Evolutionary conservation across 2,888 invertebrate species (phyloP).

Genomic region (Cheilosia impressa): DNA sequence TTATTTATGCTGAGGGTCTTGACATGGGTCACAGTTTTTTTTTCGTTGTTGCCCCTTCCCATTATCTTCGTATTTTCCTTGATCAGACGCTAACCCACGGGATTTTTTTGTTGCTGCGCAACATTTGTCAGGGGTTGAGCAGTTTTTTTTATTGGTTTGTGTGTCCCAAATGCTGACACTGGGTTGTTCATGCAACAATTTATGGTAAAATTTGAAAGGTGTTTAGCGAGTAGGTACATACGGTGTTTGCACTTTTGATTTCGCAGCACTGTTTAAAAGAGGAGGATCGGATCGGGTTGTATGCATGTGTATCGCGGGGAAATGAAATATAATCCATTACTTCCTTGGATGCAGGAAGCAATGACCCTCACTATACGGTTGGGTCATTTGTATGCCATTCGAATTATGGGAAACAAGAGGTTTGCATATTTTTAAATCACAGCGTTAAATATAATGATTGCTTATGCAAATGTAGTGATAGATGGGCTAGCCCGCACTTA

Average conservation of each 20-base stretch:
- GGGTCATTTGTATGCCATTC: constrained; percentile 53
- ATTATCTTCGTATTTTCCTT: constrained; percentile 58
- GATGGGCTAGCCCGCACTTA: constrained; percentile 59
- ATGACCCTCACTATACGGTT: constrained; percentile 34
- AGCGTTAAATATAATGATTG: constrained; percentile 16
- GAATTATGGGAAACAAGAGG: constrained; percentile 45
- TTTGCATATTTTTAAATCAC: constrained; percentile 2
- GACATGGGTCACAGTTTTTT: constrained; percentile 73
- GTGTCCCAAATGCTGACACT: constrained; percentile 54
- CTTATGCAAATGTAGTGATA: constrained; percentile 60
- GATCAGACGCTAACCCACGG: constrained; percentile 60
- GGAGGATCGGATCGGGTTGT: constrained; percentile 42
- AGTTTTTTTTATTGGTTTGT: constrained; percentile 33
- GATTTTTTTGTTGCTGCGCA: constrained; percentile 13
- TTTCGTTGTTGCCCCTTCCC: constrained; percentile 21
- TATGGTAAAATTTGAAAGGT: constrained; percentile 64
- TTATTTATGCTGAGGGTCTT: constrained; percentile 74
- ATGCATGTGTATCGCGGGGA: constrained; percentile 53
- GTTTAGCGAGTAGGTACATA: constrained; percentile 40
- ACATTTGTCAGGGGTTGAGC: constrained; percentile 51
- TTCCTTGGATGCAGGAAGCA: constrained; percentile 67
- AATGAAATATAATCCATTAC: constrained; percentile 68
- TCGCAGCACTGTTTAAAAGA: constrained; percentile 50
- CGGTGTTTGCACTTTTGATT: constrained; percentile 71
- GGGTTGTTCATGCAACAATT: constrained; percentile 70